A percentile compares a stretch with the other conserved stretches of the same genome.
phyloP scores from a whole-genome alignment of 2,113 vertebrate species.

The Loxodonta africana region DNA sequence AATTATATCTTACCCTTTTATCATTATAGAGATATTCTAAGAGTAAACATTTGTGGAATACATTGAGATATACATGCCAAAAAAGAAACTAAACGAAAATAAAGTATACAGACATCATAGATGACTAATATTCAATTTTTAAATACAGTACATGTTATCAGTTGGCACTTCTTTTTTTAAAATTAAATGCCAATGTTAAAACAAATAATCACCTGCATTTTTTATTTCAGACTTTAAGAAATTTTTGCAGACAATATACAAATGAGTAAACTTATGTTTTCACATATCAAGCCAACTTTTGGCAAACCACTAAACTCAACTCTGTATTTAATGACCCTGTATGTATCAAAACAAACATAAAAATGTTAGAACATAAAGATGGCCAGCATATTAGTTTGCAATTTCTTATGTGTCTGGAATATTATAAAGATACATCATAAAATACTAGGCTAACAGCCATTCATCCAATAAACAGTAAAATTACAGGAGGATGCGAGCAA shows the following conservation, averaged over 20 bases:
- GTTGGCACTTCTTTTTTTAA: slow-evolving; percentile 32
- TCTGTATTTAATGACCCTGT: slow-evolving; percentile 52
- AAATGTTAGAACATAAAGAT: slow-evolving; percentile 20
- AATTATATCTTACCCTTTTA: slow-evolving; percentile 43
- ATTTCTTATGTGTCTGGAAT: slow-evolving; percentile 55
- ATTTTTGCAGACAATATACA: slow-evolving; percentile 52
- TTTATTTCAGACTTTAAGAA: slow-evolving; percentile 46
- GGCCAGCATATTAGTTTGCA: slow-evolving; percentile 68
- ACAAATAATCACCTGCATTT: slow-evolving; percentile 55
- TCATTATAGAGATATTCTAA: neutral
- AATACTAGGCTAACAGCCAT: slow-evolving; percentile 31
- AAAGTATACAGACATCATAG: neutral
- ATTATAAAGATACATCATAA: slow-evolving; percentile 43
- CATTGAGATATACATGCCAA: neutral
- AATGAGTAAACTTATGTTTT: neutral
- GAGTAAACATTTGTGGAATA: slow-evolving; percentile 54
- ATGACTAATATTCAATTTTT: slow-evolving; percentile 38
- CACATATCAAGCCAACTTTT: slow-evolving; percentile 64
- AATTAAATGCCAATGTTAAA: slow-evolving; percentile 44
- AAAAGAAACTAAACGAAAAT: slow-evolving; percentile 46
- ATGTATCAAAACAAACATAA: slow-evolving; percentile 67
- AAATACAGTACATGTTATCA: neutral
- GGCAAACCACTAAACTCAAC: slow-evolving; percentile 41
- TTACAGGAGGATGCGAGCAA: slow-evolving; percentile 55
- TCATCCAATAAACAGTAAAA: slow-evolving; percentile 56